phyloP scores from a whole-genome alignment of 2,797 vertebrate species.

The Prionace glauca region DNA sequence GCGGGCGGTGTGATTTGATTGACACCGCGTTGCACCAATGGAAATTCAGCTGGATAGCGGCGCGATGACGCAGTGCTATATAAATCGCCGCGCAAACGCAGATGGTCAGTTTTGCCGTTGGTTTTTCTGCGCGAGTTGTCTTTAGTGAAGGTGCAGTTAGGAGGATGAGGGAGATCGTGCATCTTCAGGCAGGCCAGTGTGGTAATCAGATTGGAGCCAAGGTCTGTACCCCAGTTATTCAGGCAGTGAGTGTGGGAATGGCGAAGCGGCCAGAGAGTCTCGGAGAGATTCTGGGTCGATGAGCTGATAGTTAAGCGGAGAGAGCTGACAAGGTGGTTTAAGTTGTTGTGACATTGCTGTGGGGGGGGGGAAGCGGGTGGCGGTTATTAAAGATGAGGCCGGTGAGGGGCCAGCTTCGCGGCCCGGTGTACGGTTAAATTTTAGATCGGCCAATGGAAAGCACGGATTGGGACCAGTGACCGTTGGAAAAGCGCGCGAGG shows the following conservation, averaged over 20 bases:
- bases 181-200: slow-evolving; percentile 71
- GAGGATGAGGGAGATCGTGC: slow-evolving; percentile 73
- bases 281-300: neutral
- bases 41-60: neutral
- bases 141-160: too few species aligned
- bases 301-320: neutral
- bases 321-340: neutral
- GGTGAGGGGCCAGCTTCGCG: too few species aligned
- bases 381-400: too few species aligned
- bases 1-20: neutral
- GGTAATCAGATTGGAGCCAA: slow-evolving; percentile 74
- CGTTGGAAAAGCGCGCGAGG: neutral
- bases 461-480: neutral
- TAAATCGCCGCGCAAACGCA: neutral
- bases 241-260: neutral
- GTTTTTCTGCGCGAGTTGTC: neutral
- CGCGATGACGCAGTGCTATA: neutral
- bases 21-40: neutral
- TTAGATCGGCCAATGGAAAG: neutral
- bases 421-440: neutral
- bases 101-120: neutral
- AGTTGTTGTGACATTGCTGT: too few species aligned
- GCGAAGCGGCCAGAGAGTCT: neutral
- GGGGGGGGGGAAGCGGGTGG: too few species aligned
- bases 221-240: slow-evolving; percentile 49